Base-by-base conservation (phyloP, 2,113 vertebrate species). In the Crocuta crocuta region DNA sequence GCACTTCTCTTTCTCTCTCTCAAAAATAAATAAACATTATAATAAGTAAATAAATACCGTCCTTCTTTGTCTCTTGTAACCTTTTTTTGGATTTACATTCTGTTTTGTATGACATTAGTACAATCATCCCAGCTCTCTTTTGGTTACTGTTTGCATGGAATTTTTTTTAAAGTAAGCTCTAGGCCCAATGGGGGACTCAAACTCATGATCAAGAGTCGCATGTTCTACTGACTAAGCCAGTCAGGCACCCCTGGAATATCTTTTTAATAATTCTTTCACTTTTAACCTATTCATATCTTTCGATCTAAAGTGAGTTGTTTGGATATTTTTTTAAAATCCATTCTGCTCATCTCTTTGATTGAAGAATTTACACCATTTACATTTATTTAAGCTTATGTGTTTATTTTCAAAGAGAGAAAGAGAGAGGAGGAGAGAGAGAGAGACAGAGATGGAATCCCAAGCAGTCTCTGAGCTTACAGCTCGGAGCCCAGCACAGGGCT, bases 271-370 rank as follows among this genome's bases (percentile, higher is more conserved):
- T 48, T 10, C n/a, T 53, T 84, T 79, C 35, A 45, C 55, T 33
- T 81, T 45, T 26, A 58, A 89, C 28, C 11, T 76, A 24, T 48
- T 93, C 66, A 79, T 87, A 12, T 96, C 61, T 94, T 96, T 88
- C 21, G 4, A 11, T 84, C 43, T 84, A 71, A 78, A 88, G n/a
- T 88, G 45, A 65, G 33, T 89, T 84, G 71, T 10, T 78, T 94
- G 35, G 31, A 66, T 35, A 23, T 43, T 76, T 33, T 81, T 24
- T 61, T 84, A 48, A 28, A 63, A 93, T 58, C 68, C 61, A 43
- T 95, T 86, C 66, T 87, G 35, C 31, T 58, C 53, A 74, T 61
- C 58, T 88, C 61, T 95, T 94, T 66, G 78, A 88, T 79, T 71
- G 31, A 66, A 86, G 45, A 55, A n/a, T 94, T 93, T 79, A 73